Conservation (phyloP, 1,140 invertebrate genomes). For the Pantala flavescens region DNA sequence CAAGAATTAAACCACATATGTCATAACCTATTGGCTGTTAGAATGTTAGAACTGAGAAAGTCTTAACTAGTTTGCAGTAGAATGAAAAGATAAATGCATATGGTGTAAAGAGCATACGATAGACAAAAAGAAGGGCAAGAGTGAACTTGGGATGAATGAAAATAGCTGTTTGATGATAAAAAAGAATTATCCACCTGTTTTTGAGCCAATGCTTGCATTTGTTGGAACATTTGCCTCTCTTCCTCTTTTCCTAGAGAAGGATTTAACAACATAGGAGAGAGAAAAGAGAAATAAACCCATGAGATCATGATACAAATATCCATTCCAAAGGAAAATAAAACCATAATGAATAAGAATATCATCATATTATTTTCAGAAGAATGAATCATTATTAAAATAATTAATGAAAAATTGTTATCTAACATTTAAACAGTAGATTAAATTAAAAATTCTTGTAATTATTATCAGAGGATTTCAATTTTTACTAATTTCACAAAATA, state of each 20-base stretch:
- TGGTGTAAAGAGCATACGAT: not conserved
- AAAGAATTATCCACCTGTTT: slow-evolving; percentile 72
- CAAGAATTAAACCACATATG: not conserved
- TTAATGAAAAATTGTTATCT: no score
- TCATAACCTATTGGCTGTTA: not conserved
- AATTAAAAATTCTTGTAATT: no score
- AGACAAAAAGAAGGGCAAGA: slow-evolving; percentile 16
- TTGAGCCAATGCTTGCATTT: slow-evolving; percentile 90
- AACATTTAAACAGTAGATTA: no score
- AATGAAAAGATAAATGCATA: not conserved
- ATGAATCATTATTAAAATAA: no score
- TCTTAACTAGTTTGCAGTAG: slow-evolving; percentile 11
- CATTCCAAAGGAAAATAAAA: no score
- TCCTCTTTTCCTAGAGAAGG: slow-evolving; percentile 77
- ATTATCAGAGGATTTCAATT: no score
- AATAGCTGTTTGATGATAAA: slow-evolving; percentile 1
- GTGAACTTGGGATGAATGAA: slow-evolving; percentile 18
- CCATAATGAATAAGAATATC: no score
- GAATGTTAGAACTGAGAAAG: not conserved
- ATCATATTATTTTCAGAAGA: no score
- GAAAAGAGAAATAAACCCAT: not conserved
- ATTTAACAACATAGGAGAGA: not conserved
- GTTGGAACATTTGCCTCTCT: slow-evolving; percentile 88
- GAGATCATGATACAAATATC: no score
- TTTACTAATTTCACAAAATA: no score